These are phyloP conservation scores for Shinisaurus crocodilurus DNA, from an alignment of 2,113 vertebrate genomes.

Conservation along the genomic window DNA sequence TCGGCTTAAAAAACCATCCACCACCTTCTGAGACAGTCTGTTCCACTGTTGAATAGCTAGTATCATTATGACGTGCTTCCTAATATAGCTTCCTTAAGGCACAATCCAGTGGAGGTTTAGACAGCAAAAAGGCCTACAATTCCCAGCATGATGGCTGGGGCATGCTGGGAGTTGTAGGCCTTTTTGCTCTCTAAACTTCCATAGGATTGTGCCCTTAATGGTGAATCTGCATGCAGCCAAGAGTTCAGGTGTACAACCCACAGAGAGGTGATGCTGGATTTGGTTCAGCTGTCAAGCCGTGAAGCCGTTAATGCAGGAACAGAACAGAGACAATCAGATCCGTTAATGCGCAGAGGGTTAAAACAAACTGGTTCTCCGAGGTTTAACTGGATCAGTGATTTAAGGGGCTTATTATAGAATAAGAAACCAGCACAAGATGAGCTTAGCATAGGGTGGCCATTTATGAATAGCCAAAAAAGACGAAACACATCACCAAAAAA, in stretches of 20 bases:
- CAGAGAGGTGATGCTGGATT: accelerated
- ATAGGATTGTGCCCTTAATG: neutral
- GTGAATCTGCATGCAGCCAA: neutral
- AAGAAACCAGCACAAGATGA: constrained; percentile 52
- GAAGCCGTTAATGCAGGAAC: neutral
- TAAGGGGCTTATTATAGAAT: constrained; percentile 30
- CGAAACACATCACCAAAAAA: too few species aligned
- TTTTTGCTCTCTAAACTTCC: too few species aligned
- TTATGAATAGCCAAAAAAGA: too few species aligned
- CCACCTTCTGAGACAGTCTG: neutral
- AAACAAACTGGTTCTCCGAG: constrained; percentile 40
- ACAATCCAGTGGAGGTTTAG: too few species aligned
- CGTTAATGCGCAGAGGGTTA: constrained; percentile 5
- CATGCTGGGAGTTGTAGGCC: too few species aligned
- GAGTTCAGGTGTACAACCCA: neutral
- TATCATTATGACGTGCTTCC: neutral
- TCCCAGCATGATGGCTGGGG: too few species aligned
- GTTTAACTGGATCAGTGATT: constrained; percentile 60
- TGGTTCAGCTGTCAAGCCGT: accelerated
- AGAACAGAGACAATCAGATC: neutral
- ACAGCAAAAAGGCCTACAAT: too few species aligned
- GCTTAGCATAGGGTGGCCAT: constrained; percentile 21
- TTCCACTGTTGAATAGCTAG: neutral
- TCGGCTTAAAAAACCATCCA: neutral
- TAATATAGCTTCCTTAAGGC: neutral